Evolutionary conservation across 2,888 invertebrate genomes (phyloP).

Genomic region (Fissipunctia ypsillon): DNA sequence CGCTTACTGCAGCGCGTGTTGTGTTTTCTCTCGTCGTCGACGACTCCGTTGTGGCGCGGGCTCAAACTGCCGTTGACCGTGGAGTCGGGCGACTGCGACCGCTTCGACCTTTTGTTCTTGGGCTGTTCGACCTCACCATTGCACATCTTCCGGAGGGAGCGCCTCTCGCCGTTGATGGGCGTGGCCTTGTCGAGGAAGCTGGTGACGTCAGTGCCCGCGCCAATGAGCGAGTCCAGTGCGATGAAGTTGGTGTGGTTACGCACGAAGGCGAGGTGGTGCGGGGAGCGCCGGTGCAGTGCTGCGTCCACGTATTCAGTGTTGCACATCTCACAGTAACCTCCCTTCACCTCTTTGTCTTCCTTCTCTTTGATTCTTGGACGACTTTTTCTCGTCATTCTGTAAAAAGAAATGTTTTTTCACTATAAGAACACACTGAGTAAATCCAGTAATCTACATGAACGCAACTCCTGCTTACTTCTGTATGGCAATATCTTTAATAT

Average conservation of each 20-base stretch:
- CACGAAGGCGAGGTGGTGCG: constrained; percentile 93
- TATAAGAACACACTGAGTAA: constrained; percentile 37
- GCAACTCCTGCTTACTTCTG: constrained; percentile 78
- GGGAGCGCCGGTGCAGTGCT: constrained; percentile 93
- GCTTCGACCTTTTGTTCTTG: constrained; percentile 76
- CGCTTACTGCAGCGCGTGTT: constrained; percentile 82
- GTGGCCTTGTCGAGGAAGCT: constrained; percentile 92
- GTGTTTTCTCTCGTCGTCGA: constrained; percentile 81
- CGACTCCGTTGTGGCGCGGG: constrained; percentile 78
- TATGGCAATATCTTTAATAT: constrained; percentile 68
- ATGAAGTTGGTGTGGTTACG: constrained; percentile 94
- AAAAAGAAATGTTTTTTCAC: constrained; percentile 58
- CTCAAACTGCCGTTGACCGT: constrained; percentile 76
- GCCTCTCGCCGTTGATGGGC: constrained; percentile 82
- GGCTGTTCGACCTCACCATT: constrained; percentile 80
- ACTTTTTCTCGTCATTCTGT: constrained; percentile 90
- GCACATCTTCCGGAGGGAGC: constrained; percentile 82
- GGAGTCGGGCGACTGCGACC: constrained; percentile 80
- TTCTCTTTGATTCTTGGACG: constrained; percentile 86
- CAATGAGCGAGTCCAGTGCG: constrained; percentile 93
- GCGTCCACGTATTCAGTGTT: constrained; percentile 93
- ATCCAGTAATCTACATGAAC: constrained; percentile 9
- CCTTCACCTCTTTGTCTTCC: constrained; percentile 84
- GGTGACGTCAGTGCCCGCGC: constrained; percentile 92
- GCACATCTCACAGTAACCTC: constrained; percentile 95